Evolutionary conservation across 1,140 invertebrate species (phyloP).

Genomic region (Dolichoris vasculosae): DNA sequence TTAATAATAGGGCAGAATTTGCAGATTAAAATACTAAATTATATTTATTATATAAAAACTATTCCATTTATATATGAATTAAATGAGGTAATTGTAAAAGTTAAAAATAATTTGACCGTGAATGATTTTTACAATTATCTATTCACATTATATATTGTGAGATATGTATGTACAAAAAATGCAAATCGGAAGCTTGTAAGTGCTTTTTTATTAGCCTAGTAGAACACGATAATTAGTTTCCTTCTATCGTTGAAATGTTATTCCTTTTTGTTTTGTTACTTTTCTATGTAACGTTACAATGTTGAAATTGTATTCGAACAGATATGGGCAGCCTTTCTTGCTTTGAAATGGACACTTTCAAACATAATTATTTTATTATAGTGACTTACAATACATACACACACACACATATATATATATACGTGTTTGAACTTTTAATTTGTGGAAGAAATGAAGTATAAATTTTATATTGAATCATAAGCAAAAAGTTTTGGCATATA

Average conservation of each 20-base stretch:
- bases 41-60: constrained; percentile 6
- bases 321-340: constrained; percentile 31
- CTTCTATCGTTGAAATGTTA: not conserved
- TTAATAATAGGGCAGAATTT: not conserved
- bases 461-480: not conserved
- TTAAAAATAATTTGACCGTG: not conserved
- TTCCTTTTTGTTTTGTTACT: constrained; percentile 22
- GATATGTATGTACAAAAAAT: not conserved
- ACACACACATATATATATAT: not conserved
- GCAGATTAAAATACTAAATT: not conserved
- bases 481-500: constrained; percentile 15
- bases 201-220: not conserved
- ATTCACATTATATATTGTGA: constrained; percentile 24
- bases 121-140: constrained; percentile 24
- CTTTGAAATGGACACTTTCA: constrained; percentile 31
- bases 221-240: constrained; percentile 6
- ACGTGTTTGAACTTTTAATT: constrained; percentile 9
- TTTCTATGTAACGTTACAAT: constrained; percentile 11
- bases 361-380: constrained; percentile 13
- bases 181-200: constrained; percentile 22
- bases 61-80: constrained; percentile 7
- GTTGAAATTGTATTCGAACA: constrained; percentile 7
- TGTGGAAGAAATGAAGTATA: not conserved
- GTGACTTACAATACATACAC: constrained; percentile 2
- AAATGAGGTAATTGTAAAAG: not conserved